Evolutionary conservation across 2,113 vertebrate genomes (phyloP), one percentile per base, ranked within the genome.

Genomic region (Polypterus bichir): DNA sequence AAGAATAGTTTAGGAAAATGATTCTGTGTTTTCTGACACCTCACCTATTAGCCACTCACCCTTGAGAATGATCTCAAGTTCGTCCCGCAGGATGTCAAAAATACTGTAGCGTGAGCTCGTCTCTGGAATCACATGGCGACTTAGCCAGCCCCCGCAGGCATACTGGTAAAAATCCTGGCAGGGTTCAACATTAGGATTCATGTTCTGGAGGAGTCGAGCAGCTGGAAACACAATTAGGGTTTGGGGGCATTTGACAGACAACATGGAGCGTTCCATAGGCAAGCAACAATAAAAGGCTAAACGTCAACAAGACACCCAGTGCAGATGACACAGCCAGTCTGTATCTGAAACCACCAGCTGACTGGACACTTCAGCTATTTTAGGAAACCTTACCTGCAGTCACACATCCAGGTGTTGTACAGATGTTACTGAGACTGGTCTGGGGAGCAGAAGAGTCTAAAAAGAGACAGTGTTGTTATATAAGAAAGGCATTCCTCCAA

Each of bases 81-180:
- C 86, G 1, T 97, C 91, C 3, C 91, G 82, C 10, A 98, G 83
- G 75, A 91, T 90, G 82, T 98, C 94, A 27, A 98, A 97, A 68
- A 96, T 83, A 47, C 91, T 97, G 81, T 98, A 93, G 3, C 88
- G 84, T 5, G 93, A 94, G 77, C 86, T 97, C 61, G 91, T 93
- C 77, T 97, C 93, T 0, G 95, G 95, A 67, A 98, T 93, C n/a
- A 98, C 89, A 0, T 98, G 89, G 4, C 71, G 73, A 69, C 76
- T 87, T 69, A 95, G 81, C 94, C 95, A 98, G 46, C 95, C 95
- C 44, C 94, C 93, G 0, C 95, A 97, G 2, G 93, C 91, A 0
- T 94, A 94, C 80, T 91, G 89, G 80, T 98, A 98, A 81, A 98
- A 98, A 71, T 98, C 89, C 47, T 91, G 71, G 59, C 95, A 98